These are phyloP conservation scores for Melinaea marsaeus DNA, from an alignment of 2,888 invertebrate species.

Conservation along the genomic window DNA sequence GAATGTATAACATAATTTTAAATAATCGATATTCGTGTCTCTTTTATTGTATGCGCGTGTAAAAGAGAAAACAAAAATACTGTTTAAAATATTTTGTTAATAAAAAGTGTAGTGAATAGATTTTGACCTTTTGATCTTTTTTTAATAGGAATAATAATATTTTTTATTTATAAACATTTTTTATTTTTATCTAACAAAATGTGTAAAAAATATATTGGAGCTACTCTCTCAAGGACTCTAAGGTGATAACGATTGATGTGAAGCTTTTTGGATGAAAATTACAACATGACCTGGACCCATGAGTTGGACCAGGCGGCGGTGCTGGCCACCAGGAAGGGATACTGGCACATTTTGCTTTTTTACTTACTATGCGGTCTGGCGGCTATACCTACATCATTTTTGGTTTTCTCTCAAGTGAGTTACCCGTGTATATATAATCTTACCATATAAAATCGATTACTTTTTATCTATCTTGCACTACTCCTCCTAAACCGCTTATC, in stretches of 20 bases:
- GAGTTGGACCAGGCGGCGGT: slow-evolving; percentile 78
- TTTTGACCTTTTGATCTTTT: too few species aligned
- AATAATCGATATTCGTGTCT: too few species aligned
- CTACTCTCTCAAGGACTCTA: slow-evolving; percentile 1
- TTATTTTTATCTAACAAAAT: neutral
- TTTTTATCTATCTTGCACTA: too few species aligned
- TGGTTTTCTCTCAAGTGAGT: slow-evolving; percentile 81
- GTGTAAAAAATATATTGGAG: neutral
- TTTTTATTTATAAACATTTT: neutral
- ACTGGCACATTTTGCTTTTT: slow-evolving; percentile 80
- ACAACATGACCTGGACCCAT: slow-evolving; percentile 53
- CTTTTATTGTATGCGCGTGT: too few species aligned
- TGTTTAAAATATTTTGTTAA: too few species aligned
- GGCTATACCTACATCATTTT: slow-evolving; percentile 80
- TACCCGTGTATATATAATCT: too few species aligned
- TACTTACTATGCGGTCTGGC: slow-evolving; percentile 81
- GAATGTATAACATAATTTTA: too few species aligned
- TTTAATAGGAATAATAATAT: neutral
- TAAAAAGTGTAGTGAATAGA: too few species aligned
- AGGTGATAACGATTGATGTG: slow-evolving; percentile 7
- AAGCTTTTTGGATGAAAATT: slow-evolving; percentile 21
- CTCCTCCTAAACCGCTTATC: too few species aligned
- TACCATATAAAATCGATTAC: too few species aligned
- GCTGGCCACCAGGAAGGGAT: slow-evolving; percentile 80
- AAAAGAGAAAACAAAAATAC: too few species aligned